Conservation (phyloP, 1,140 invertebrate genomes). For the Marisa cornuarietis region DNA sequence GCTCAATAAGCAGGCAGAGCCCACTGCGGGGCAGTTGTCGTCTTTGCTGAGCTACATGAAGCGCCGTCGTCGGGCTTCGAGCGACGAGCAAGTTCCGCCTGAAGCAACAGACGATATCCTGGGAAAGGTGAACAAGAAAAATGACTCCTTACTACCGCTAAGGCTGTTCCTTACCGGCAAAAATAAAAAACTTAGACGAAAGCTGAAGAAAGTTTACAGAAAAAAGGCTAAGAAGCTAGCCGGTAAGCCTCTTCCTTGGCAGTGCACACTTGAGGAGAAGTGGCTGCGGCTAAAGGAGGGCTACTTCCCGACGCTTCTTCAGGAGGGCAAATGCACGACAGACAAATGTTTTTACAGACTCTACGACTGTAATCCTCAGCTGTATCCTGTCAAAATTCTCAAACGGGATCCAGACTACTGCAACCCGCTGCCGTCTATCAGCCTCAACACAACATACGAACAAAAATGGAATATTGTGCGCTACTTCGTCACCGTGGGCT, state of each 20-base stretch:
- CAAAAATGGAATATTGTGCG: conserved; percentile 44
- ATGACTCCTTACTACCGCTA: conserved; percentile 26
- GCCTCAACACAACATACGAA: conserved; percentile 48
- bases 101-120: conserved; percentile 13
- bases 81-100: not conserved
- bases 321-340: conserved; percentile 43
- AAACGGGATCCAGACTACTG: conserved; percentile 48
- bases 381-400: conserved; percentile 48
- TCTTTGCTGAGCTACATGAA: conserved; percentile 27
- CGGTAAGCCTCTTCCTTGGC: conserved; percentile 42
- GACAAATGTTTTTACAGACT: conserved; percentile 53
- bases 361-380: conserved; percentile 48
- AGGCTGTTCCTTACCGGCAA: conserved; percentile 26
- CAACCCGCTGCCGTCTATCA: conserved; percentile 46
- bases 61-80: conserved; percentile 27
- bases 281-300: conserved; percentile 38
- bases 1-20: not conserved
- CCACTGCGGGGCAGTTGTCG: not conserved
- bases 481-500: conserved; percentile 46
- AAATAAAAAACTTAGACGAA: conserved; percentile 37
- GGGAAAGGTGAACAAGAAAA: conserved; percentile 30
- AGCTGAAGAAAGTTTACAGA: conserved; percentile 36
- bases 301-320: conserved; percentile 45
- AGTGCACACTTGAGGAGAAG: conserved; percentile 42
- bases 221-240: conserved; percentile 36